Evolutionary conservation across 2,888 invertebrate species (phyloP), one percentile per base, ranked within the genome.

Genomic region (Drosophila meridionalis): DNA sequence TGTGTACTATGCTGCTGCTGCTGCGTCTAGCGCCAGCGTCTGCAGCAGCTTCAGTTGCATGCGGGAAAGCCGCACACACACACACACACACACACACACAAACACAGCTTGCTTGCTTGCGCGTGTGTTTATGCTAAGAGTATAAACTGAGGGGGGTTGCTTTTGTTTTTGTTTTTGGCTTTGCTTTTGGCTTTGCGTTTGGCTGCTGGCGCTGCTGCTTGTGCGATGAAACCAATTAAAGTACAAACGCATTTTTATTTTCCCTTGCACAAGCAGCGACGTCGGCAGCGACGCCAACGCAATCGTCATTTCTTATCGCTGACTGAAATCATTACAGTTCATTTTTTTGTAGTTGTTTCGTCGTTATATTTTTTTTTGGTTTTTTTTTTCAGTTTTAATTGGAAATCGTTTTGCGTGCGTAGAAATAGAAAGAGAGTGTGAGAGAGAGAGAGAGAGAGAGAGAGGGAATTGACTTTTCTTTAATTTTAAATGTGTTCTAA

Each of bases 211-310:
- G n/a, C 26, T 40, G 45, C 32, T 38, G 53, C 26, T 53, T 53
- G 65, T 76, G 40, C 61, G 42, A 57, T 69, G 68, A 78, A 81
- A 82, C 67, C 85, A 87, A 81, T 87, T 86, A 80, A 82, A 58
- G 55, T 58, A 69, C 69, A 79, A 87, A 73, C 79, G 85, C 85
- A 78, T 69, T 78, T 87, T 67, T 50, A 60, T 70, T 83, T 66
- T 30, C 28, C 42, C 38, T 11, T 30, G 56, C 42, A n/a, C 42
- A 11, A 20, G 59, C 48, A 58, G 26, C 36, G 64, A 56, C 69
- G 63, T 64, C 52, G 67, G 60, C 66, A 69, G 20, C 52, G 42
- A 70, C 58, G 65, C 53, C 66, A 67, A 48, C 66, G 60, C 63
- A 59, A 60, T 73, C 57, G 56, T 68, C 74, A 55, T 53, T 57